Base-by-base conservation (phyloP, 2,797 vertebrate genomes). In the Argya squamiceps region DNA sequence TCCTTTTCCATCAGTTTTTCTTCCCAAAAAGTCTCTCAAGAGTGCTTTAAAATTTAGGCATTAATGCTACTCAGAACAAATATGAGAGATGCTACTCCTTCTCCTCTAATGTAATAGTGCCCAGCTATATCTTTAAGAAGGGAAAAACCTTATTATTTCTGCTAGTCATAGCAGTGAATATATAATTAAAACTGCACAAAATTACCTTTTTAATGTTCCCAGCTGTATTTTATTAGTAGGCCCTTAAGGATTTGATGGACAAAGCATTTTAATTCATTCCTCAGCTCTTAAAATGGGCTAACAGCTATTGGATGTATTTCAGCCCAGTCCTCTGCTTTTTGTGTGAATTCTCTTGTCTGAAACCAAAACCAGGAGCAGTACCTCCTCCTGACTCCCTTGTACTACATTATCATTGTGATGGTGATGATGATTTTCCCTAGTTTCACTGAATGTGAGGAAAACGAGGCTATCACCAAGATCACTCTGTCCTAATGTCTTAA, bases 151-250 rank as follows among this genome's bases (percentile, higher is more conserved):
- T 91, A 74, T 46, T 83, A 76, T 84, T 70, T 89, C 43, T 55
- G 64, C 52, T 64, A 50, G 52, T 80, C 32, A 62, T 63, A 88
- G 36, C 73, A 82, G 64, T 85, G 91, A 96, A 78, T 84, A 80
- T 84, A 86, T 96, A 97, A 98, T 97, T 97, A 97, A 96, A 95
- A 49, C 37, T 12, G 19, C 27, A 67, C 52, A 93, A 91, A 94
- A 96, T 92, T 96, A 96, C 77, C 76, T 97, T 96, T 94, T 41
- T 86, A 84, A 84, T 84, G 79, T 79, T 95, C 84, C 49, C 62
- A 92, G 71, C 36, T 96, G 92, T 92, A 85, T 93, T 97, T 97
- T 96, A 96, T 94, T 93, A 96, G 86, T 52, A 96, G 39, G 32
- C 44, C 95, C 94, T 91, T 69, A 96, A 96, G 92, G 94, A 97